A percentile compares a stretch with the other conserved stretches of the same genome.
Evolutionary conservation across 2,888 invertebrate genomes (phyloP).

Genomic region (Cantharis lateralis): DNA sequence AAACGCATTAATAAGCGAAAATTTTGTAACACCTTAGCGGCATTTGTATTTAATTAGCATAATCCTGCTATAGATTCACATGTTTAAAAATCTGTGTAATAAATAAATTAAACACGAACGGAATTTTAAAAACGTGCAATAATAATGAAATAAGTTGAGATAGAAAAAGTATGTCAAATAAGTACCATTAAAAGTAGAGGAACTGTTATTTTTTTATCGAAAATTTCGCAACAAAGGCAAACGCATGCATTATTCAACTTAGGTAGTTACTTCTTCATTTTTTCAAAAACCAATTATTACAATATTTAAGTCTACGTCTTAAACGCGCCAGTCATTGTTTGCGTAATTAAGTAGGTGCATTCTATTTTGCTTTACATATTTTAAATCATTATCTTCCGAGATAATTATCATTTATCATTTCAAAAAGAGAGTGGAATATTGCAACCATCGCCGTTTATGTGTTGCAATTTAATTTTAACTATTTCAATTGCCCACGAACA

Average conservation of each 20-base stretch:
- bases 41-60: background rate
- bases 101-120: slow-evolving; percentile 5
- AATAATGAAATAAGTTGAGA: background rate
- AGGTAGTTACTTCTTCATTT: background rate
- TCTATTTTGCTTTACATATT: background rate
- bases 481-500: background rate
- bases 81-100: background rate
- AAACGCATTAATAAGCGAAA: background rate
- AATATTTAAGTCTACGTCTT: background rate
- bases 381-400: background rate
- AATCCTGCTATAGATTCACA: background rate
- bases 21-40: background rate
- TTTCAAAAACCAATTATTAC: too few species aligned
- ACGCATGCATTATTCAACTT: background rate
- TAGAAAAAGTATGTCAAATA: slow-evolving; percentile 8
- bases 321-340: background rate
- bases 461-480: background rate
- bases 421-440: background rate
- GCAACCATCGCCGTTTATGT: background rate
- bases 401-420: background rate
- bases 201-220: background rate
- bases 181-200: background rate
- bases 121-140: background rate
- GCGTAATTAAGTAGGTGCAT: background rate
- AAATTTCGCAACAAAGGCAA: background rate